Percentiles rank a stretch among this genome's conserved stretches.
phyloP scores from a whole-genome alignment of 2,113 vertebrate species.

The Excalfactoria chinensis region DNA sequence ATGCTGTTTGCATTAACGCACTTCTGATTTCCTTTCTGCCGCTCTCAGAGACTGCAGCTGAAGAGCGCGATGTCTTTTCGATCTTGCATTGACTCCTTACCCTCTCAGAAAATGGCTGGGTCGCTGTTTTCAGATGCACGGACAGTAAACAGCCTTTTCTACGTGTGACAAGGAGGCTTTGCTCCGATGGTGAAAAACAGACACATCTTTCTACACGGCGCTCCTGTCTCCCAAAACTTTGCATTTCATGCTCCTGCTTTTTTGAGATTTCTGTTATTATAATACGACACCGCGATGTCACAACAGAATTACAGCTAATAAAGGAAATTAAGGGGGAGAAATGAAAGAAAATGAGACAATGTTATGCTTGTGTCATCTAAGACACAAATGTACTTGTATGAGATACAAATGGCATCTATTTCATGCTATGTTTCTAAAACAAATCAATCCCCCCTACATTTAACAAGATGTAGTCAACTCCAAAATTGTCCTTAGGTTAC shows the following conservation, averaged over 20 bases:
- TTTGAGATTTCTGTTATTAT: conserved; percentile 8
- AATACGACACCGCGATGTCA: conserved; percentile 41
- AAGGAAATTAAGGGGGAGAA: conserved; percentile 57
- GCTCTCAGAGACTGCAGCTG: neutral
- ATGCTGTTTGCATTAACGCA: conserved; percentile 2
- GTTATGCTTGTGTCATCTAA: neutral
- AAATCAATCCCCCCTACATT: conserved; percentile 39
- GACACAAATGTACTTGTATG: neutral
- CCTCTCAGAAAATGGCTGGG: neutral
- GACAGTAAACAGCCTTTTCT: neutral
- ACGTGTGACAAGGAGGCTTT: neutral
- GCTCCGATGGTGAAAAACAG: neutral
- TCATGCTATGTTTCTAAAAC: neutral
- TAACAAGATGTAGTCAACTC: conserved; percentile 37
- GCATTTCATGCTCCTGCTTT: neutral
- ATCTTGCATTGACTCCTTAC: neutral
- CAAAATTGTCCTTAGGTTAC: conserved; percentile 54
- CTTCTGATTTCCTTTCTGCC: neutral
- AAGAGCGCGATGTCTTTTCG: neutral
- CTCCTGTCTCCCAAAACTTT: neutral
- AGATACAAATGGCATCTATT: neutral
- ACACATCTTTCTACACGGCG: neutral
- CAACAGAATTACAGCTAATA: conserved; percentile 62
- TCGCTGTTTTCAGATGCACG: neutral
- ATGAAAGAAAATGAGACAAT: conserved; percentile 34